phyloP scores from a whole-genome alignment of 2,888 invertebrate species.

The Rhogogaster chlorosoma region DNA sequence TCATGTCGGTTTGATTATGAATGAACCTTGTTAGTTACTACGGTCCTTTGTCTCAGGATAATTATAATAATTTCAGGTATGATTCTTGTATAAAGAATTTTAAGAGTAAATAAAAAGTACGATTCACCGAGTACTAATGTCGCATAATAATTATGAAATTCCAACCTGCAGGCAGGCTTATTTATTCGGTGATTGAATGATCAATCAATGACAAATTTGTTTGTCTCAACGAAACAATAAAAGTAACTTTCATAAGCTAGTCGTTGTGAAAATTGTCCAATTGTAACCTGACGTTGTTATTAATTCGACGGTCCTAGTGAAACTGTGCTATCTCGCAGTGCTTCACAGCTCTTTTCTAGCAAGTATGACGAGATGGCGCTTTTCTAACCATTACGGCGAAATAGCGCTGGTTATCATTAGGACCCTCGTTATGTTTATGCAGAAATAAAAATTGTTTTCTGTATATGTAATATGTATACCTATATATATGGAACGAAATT shows the following conservation, averaged over 20 bases:
- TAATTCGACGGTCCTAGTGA: too few relatives aligned
- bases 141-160: neutral
- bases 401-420: too few relatives aligned
- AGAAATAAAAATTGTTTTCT: neutral
- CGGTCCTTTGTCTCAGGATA: neutral
- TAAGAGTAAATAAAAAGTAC: neutral
- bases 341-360: too few relatives aligned
- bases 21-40: constrained; percentile 12
- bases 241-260: neutral
- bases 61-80: neutral
- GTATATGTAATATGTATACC: neutral
- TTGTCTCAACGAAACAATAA: neutral
- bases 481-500: neutral
- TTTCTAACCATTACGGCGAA: too few relatives aligned
- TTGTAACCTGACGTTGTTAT: neutral
- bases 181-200: neutral
- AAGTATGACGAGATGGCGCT: too few relatives aligned
- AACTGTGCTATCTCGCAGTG: too few relatives aligned
- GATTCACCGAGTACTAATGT: neutral
- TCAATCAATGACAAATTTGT: neutral
- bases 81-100: neutral
- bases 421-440: too few relatives aligned
- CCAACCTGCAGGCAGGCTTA: neutral
- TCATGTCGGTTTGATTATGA: constrained; percentile 16
- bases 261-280: too few relatives aligned